Base-by-base conservation (phyloP, 2,888 invertebrate species). In the Chymomyza procnemis region DNA sequence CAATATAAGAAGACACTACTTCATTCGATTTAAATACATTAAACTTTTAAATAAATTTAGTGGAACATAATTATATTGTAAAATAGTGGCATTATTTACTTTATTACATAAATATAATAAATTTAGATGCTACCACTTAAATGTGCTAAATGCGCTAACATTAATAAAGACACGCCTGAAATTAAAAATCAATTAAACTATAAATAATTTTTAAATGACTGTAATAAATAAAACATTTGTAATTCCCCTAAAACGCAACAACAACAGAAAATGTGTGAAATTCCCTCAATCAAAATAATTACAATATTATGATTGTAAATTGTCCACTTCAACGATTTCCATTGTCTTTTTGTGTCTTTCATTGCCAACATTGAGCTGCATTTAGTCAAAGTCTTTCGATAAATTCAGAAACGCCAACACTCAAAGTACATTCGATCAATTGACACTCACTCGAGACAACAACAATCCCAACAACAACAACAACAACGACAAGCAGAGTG, bases 401-500 rank as follows among this genome's bases (percentile, higher is more conserved):
- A 26, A 6, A 26, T 56, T 56, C 26, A 14, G n/a, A 6, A 56
- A 67, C 66, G 57, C 58, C 73, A 73, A 73, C 76, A 61, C 60
- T 66, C 21, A 12, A 54, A 61, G 64, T 66, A n/a, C n/a, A 71
- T 75, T 71, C 71, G 57, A 60, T 64, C 65, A 62, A 65, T 73
- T 76, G 86, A 78, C 84, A 76, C 78, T 66, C 72, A 74, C 72
- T 47, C 47, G 50, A 62, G 4, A 26, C 55, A 62, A 19, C 54
- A 26, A 52, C 61, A 61, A 26, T 52, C 46, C 54, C 9, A 54
- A 48, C 52, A 52, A 30, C 52, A 62, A 18, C 61, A 59, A 48
- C 26, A 19, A 58, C 58, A 64, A 59, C 68, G 66, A 60, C 58
- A 64, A 59, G 66, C 66, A 66, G 26, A 41, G 22, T 22, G 19